Base-by-base conservation (phyloP, 2,113 vertebrate species). In the Toxotes chatareus region DNA sequence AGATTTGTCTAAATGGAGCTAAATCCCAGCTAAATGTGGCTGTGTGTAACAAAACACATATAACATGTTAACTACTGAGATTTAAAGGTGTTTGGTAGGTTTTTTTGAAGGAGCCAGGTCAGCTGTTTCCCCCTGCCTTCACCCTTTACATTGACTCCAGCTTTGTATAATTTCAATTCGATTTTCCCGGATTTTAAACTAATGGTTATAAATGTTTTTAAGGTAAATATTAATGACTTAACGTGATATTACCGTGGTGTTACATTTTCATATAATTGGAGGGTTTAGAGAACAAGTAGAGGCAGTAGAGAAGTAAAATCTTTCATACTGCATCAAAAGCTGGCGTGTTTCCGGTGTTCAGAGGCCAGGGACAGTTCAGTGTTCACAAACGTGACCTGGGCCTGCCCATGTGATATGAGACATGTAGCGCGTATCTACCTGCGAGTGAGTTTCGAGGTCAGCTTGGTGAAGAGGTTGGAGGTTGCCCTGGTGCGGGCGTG, bases 401-500 rank as follows among this genome's bases (percentile, higher is more conserved):
- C 42, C 9, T 36, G 11, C n/a, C 4, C 5, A 7, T 17, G 59
- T 36, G 34, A 31, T 27, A 10, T n/a, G 59, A 59, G 53, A 13
- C 7, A 10, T 3, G 38, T 23, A 34, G 27, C 2, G 2, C 7
- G 5, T 5, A 44, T 63, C 92, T 93, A 98, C 97, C 97, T 96
- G 94, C 97, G 96, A 51, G 96, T 98, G 92, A 98, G 95, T 95
- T 98, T 98, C 76, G 97, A 98, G 94, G 97, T 98, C 93, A 98
- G 95, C 88, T 98, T 98, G 95, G 95, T 96, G 94, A 98, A 98
- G 93, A 98, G 96, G 95, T 97, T 98, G 93, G 97, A 96, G 55
- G 97, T 97, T 60, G 97, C 97, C 38, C 97, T 94, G 71, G 95
- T 95, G 82, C 97, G 96, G 74, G 95, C 95, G 2, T 97, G 93